These are phyloP conservation scores for Leptinotarsa haldemani DNA, from an alignment of 2,888 invertebrate genomes.

Conservation along the genomic window DNA sequence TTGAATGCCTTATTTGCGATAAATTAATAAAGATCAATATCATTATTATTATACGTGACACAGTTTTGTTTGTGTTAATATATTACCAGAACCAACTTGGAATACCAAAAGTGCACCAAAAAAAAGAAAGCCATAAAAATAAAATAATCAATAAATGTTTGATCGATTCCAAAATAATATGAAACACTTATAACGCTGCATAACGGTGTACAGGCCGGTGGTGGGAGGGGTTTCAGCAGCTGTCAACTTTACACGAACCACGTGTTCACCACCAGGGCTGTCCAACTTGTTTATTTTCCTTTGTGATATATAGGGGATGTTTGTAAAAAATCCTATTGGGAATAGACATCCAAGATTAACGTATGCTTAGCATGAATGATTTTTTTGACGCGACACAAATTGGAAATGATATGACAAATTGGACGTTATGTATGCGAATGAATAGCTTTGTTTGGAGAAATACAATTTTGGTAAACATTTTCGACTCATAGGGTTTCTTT, in stretches of 20 bases:
- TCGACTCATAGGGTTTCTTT: too few relatives aligned
- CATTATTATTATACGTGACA: too few relatives aligned
- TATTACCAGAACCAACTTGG: too few relatives aligned
- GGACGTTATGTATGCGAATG: not conserved
- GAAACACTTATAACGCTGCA: slow-evolving; percentile 4
- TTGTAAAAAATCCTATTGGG: slow-evolving; percentile 26
- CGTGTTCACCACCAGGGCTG: slow-evolving; percentile 58
- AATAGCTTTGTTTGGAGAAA: not conserved
- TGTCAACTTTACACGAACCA: slow-evolving; percentile 60
- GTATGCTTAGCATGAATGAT: slow-evolving; percentile 10
- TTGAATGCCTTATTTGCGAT: too few relatives aligned
- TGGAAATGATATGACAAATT: not conserved
- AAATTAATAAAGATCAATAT: too few relatives aligned
- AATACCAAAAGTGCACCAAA: too few relatives aligned
- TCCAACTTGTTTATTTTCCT: slow-evolving; percentile 49
- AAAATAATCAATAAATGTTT: not conserved
- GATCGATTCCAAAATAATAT: slow-evolving; percentile 14
- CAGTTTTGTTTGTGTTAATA: too few relatives aligned
- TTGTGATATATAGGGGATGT: slow-evolving; percentile 32
- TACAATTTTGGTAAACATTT: too few relatives aligned
- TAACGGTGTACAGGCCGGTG: slow-evolving; percentile 47
- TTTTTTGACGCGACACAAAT: slow-evolving; percentile 6
- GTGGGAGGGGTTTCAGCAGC: slow-evolving; percentile 55
- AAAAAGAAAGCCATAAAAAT: not conserved
- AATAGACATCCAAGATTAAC: slow-evolving; percentile 11